Evolutionary conservation across 2,888 invertebrate genomes (phyloP).

Genomic region (Dicranocentrus wangi): DNA sequence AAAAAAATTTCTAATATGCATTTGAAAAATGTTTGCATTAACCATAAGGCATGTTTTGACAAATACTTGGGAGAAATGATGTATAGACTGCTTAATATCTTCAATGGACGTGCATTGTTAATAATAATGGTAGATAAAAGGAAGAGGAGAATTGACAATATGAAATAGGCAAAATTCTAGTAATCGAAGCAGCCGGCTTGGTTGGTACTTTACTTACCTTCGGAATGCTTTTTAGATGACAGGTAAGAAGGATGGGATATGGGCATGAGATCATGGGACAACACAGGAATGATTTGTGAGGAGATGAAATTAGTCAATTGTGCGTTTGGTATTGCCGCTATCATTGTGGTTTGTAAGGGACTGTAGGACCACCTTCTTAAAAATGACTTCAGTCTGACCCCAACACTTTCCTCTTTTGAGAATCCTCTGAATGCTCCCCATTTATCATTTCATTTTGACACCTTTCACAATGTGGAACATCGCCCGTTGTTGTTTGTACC

Average conservation of each 20-base stretch:
- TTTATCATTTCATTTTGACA: constrained; percentile 72
- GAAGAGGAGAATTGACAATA: constrained; percentile 28
- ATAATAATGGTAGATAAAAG: constrained; percentile 9
- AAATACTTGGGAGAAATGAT: constrained; percentile 27
- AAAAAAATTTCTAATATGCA: too few species aligned
- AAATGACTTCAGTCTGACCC: constrained; percentile 68
- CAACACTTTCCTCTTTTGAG: constrained; percentile 65
- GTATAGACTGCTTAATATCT: constrained; percentile 31
- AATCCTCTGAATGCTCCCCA: constrained; percentile 50
- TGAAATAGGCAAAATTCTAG: background rate
- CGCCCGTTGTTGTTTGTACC: background rate
- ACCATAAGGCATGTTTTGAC: constrained; percentile 38
- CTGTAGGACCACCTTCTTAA: constrained; percentile 64
- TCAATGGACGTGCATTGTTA: background rate
- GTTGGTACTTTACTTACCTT: constrained; percentile 19
- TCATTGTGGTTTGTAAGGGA: constrained; percentile 69
- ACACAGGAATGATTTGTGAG: constrained; percentile 73
- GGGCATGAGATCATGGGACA: constrained; percentile 69
- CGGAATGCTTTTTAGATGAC: constrained; percentile 62
- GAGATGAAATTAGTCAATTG: constrained; percentile 73
- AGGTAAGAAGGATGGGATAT: constrained; percentile 72
- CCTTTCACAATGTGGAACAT: constrained; percentile 56
- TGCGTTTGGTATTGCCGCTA: constrained; percentile 62
- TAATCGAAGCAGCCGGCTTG: background rate
- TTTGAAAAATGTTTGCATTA: background rate